Conservation (phyloP, 30 jellyfish, hydroid and myxozoan genomes). For the Pseudorhiza aurosa region DNA sequence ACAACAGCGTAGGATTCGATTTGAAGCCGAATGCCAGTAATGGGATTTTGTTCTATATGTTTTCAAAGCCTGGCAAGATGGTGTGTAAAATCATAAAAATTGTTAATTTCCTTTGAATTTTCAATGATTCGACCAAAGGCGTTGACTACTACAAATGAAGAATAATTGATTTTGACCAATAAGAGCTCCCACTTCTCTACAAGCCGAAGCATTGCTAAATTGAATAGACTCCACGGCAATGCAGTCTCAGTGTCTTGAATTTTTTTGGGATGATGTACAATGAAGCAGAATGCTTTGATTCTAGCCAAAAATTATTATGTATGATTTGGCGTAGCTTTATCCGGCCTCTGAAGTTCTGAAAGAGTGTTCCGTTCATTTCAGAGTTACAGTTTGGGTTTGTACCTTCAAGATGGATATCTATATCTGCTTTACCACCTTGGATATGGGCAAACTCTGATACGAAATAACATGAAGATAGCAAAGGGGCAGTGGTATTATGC, state of each 20-base stretch:
- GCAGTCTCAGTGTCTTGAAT: too few relatives aligned
- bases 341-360: too few relatives aligned
- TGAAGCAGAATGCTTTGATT: too few relatives aligned
- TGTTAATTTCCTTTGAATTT: background rate
- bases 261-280: too few relatives aligned
- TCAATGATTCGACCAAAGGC: background rate
- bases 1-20: slow-evolving; percentile 74
- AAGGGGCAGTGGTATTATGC: slow-evolving; percentile 73
- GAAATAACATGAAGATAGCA: slow-evolving; percentile 39
- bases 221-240: too few relatives aligned
- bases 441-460: slow-evolving; percentile 59
- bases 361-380: slow-evolving; percentile 35
- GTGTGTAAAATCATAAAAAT: slow-evolving; percentile 10
- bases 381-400: slow-evolving; percentile 82
- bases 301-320: too few relatives aligned
- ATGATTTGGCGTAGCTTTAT: too few relatives aligned
- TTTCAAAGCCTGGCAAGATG: slow-evolving; percentile 70
- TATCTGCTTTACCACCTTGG: slow-evolving; percentile 77
- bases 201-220: too few relatives aligned
- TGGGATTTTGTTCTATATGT: slow-evolving; percentile 79
- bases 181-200: too few relatives aligned
- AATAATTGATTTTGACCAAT: background rate
- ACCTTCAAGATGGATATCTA: slow-evolving; percentile 73
- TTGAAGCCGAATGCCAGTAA: slow-evolving; percentile 56
- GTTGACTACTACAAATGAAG: background rate